Percentiles rank a stretch among this genome's conserved stretches.
Conservation (phyloP, 1,140 invertebrate species). For the Calosoma granatense region DNA sequence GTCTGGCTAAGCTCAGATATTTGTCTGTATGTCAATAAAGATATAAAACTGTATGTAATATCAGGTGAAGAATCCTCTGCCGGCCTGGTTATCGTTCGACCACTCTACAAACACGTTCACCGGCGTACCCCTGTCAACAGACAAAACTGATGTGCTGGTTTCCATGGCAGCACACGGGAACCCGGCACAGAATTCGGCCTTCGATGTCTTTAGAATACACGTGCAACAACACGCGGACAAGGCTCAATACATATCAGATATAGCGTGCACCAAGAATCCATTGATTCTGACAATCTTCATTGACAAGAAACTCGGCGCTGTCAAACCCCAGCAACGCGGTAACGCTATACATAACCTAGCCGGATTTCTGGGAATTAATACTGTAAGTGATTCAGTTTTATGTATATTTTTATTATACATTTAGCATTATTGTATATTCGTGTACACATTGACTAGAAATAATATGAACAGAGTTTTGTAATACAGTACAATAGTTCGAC, state of each 20-base stretch:
- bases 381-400: constrained; percentile 34
- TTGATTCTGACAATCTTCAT: constrained; percentile 36
- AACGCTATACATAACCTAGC: constrained; percentile 42
- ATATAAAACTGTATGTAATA: no score
- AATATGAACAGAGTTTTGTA: no score
- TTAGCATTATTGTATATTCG: constrained; percentile 11
- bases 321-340: constrained; percentile 38
- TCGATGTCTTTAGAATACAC: neutral
- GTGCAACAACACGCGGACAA: neutral
- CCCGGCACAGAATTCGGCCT: neutral
- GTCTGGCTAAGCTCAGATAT: no score
- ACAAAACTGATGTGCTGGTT: neutral
- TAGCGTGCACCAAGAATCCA: constrained; percentile 5
- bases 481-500: constrained; percentile 5
- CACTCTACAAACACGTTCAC: neutral
- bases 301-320: constrained; percentile 36
- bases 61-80: neutral
- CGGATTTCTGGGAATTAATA: constrained; percentile 39
- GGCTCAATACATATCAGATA: neutral
- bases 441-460: constrained; percentile 13
- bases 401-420: constrained; percentile 10
- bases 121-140: neutral
- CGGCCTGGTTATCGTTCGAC: neutral
- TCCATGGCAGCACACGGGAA: neutral
- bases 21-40: no score